Evolutionary conservation across 2,888 invertebrate species (phyloP), one percentile per base, ranked within the genome.

Genomic region (Sisyra terminalis): DNA sequence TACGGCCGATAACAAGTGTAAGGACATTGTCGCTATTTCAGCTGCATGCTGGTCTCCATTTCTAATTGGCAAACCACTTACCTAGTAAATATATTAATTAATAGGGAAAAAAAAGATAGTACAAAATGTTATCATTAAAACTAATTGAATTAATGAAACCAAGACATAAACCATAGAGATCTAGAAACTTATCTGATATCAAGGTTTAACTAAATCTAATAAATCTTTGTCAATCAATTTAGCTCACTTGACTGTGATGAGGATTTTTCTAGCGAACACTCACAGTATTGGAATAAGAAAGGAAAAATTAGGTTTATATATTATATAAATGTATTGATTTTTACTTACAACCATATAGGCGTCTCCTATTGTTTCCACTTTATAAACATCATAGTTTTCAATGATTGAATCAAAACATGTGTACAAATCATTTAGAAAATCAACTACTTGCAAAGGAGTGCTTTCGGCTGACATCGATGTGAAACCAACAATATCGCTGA

Each of bases 351-450:
- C 88, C 89, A 89, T 89, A 54, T 89, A 90, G 1, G 89, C 89
- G 57, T 89, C 89, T 2, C 89, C 89, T 44, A 89, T 89, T 0
- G 86, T 87, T 63, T 87, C 87, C 41, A 92, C 92, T 69, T 96
- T 96, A 63, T 90, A 90, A 0, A 89, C 89, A 54, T 92, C 88
- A 55, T 85, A 93, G 58, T 85, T 79, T 53, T 87, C 90, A 53
- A 94, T 81, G 48, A 89, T 92, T 1, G 89, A 88, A 60, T 94
- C 94, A 55, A 94, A 94, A 53, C 86, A 82, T 3, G 93, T 93
- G 65, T 94, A 94, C 32, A 94, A 69, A 61, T 92, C 92, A 58
- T 94, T 94, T 37, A 94, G 65, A 55, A 94, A 84, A 60, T 89
- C 83, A 6, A 94, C 93, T 30, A 94, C 82, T 72, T 89, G 83